These are phyloP conservation scores for Mobula hypostoma DNA, from an alignment of 2,113 vertebrate species.

Conservation along the genomic window DNA sequence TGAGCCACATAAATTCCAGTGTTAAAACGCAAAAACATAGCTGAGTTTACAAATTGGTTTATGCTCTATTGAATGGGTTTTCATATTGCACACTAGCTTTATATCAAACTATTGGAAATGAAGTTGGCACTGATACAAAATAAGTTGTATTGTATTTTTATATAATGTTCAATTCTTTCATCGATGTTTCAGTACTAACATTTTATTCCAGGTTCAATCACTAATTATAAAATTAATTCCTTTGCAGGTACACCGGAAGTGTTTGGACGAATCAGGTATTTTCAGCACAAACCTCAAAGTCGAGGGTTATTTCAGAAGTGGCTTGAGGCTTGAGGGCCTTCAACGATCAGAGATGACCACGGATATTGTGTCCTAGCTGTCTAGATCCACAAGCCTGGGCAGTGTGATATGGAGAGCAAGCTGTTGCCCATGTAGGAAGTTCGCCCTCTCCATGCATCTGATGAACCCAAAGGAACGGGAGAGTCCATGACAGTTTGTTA, in stretches of 20 bases:
- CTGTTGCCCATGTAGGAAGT: no score
- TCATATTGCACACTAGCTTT: neutral
- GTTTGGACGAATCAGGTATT: neutral
- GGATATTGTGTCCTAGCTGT: no score
- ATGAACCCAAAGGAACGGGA: no score
- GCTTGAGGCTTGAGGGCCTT: no score
- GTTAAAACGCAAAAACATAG: neutral
- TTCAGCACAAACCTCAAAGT: neutral
- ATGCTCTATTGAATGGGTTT: neutral
- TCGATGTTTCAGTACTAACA: neutral
- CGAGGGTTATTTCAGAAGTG: neutral
- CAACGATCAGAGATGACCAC: no score
- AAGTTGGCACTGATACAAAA: neutral
- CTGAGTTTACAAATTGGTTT: neutral
- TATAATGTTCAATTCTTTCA: neutral
- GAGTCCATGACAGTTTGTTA: no score
- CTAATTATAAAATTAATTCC: neutral
- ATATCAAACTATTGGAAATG: slow-evolving; percentile 5
- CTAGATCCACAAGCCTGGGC: no score
- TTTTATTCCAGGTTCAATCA: neutral
- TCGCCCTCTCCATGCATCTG: no score
- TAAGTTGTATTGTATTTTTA: neutral
- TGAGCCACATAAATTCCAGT: neutral
- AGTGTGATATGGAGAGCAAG: no score
- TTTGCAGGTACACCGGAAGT: neutral